phyloP scores from a whole-genome alignment of 2,797 vertebrate genomes.

The Sternarchorhynchus goeldii region DNA sequence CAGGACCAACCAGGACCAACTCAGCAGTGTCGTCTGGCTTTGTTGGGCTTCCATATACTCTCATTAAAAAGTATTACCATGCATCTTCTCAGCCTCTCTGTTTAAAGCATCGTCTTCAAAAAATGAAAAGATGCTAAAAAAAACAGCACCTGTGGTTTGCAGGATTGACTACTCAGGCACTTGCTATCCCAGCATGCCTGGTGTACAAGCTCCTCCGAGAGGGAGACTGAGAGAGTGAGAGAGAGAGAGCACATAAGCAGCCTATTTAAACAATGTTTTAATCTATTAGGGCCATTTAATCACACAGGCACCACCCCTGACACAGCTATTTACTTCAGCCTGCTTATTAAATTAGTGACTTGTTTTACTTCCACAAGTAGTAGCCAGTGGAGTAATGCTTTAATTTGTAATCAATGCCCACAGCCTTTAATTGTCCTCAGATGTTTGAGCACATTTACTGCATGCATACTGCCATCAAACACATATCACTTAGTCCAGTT shows the following conservation, averaged over 20 bases:
- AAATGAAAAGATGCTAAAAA: slow-evolving; percentile 28
- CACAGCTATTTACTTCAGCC: slow-evolving; percentile 44
- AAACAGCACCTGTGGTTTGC: slow-evolving; percentile 30
- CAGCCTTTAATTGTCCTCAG: slow-evolving; percentile 58
- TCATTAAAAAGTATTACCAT: slow-evolving; percentile 42
- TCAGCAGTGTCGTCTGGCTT: slow-evolving; percentile 19
- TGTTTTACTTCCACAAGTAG: slow-evolving; percentile 47
- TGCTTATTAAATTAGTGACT: slow-evolving; percentile 59
- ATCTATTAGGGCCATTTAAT: slow-evolving; percentile 40
- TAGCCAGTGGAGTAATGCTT: slow-evolving; percentile 43
- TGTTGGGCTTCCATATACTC: slow-evolving; percentile 16
- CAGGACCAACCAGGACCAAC: not conserved
- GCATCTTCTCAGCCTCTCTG: slow-evolving; percentile 15
- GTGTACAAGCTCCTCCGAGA: no score
- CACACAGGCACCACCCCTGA: slow-evolving; percentile 25
- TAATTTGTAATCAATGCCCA: slow-evolving; percentile 58
- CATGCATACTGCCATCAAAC: slow-evolving; percentile 49
- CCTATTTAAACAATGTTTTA: slow-evolving; percentile 48
- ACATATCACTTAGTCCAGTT: not conserved
- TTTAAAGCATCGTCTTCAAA: slow-evolving; percentile 38
- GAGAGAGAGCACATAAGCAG: slow-evolving; percentile 46
- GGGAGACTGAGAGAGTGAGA: not conserved
- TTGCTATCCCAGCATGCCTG: slow-evolving; percentile 22
- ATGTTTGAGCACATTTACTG: slow-evolving; percentile 52
- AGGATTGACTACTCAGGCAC: slow-evolving; percentile 23